Evolutionary conservation across 2,113 vertebrate species (phyloP), one percentile per base, ranked within the genome.

Genomic region (Sebastes fasciatus): DNA sequence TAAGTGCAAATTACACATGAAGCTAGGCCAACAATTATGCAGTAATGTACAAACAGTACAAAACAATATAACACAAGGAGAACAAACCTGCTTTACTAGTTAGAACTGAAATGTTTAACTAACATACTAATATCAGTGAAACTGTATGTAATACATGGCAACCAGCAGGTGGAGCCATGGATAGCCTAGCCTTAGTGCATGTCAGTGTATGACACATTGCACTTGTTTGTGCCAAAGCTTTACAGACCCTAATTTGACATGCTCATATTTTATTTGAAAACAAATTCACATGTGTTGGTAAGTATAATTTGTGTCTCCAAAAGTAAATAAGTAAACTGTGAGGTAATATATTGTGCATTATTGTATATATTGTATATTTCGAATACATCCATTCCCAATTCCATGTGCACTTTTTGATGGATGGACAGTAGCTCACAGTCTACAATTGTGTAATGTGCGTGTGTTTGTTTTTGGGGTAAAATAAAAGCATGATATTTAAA

Each of bases 101-200:
- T 34, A 21, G 10, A 57, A 16, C 21, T 23, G 19, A 49, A 52
- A 51, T 16, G 14, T 3, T 23, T 21, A 63, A 9, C 3, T 13
- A 43, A 45, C 23, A 13, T 5, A 21, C 13, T 34, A 34, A 34
- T 34, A 12, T 52, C 16, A 34, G 0, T 34, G 10, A 51, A 51
- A 52, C n/a, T 21, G 43, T 10, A 17, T 34, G 23, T 34, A 66
- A 48, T n/a, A 43, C 40, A 68, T 1, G 19, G 8, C 23, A 52
- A 55, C 69, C 91, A 91, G 85, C 84, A 93, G 91, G 84, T 85
- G 87, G 90, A 65, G 90, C 84, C 23, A 74, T 72, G 9, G 65
- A 64, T 69, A 57, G 3, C 3, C 5, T 34, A 34, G 34, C 34
- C 34, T 34, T 13, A 1, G 34, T 60, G 62, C n/a, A 42, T n/a